Evolutionary conservation across 2,888 invertebrate genomes (phyloP).

Genomic region (Anthoptus insignis): DNA sequence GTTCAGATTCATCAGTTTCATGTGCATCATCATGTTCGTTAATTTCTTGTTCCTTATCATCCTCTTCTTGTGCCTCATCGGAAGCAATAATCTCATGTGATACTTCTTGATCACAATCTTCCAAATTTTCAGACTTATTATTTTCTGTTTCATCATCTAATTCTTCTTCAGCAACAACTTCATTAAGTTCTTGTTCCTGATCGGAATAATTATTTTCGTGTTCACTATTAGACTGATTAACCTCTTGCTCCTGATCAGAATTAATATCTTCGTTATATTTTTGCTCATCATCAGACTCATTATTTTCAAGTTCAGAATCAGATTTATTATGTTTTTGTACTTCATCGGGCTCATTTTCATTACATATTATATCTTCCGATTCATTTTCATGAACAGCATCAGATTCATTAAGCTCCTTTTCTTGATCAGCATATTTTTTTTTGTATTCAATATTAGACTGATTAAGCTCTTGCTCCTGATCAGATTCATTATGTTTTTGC

Average conservation of each 20-base stretch:
- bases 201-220: background rate
- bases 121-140: background rate
- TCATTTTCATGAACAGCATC: too few species aligned
- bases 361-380: background rate
- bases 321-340: background rate
- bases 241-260: background rate
- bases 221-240: background rate
- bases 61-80: slow-evolving; percentile 5
- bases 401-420: too few species aligned
- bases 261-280: background rate
- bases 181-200: background rate
- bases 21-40: background rate
- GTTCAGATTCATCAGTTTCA: slow-evolving; percentile 1
- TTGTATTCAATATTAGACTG: too few species aligned
- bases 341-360: background rate
- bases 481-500: slow-evolving; percentile 33
- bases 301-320: slow-evolving; percentile 33
- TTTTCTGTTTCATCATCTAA: background rate
- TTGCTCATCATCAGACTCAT: background rate
- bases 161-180: background rate
- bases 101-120: slow-evolving; percentile 10
- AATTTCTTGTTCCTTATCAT: background rate
- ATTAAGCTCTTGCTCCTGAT: slow-evolving; percentile 30
- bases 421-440: background rate
- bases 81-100: background rate